Conservation (phyloP, 1,140 invertebrate species). For the Panagrolaimus sp. region DNA sequence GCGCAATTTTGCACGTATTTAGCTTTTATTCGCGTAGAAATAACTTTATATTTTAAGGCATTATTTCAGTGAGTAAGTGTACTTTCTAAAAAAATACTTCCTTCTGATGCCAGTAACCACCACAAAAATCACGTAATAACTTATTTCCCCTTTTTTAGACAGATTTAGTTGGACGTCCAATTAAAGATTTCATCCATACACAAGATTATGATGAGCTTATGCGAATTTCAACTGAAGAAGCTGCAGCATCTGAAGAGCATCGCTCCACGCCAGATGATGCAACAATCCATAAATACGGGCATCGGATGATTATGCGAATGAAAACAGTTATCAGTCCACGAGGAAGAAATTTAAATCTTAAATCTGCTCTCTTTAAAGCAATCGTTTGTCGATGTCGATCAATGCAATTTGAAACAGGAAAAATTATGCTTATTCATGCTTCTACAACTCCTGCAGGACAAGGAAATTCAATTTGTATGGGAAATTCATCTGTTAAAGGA, state of each 20-base stretch:
- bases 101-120: too few relatives aligned
- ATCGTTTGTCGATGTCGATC: slow-evolving; percentile 37
- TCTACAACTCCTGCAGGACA: slow-evolving; percentile 35
- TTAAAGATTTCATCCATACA: slow-evolving; percentile 42
- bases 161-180: slow-evolving; percentile 40
- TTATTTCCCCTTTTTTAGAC: slow-evolving; percentile 46
- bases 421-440: slow-evolving; percentile 28
- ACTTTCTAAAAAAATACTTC: too few relatives aligned
- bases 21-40: too few relatives aligned
- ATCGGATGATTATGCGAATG: slow-evolving; percentile 41
- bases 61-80: too few relatives aligned
- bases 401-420: slow-evolving; percentile 24
- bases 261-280: background rate
- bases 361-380: slow-evolving; percentile 41
- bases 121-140: too few relatives aligned
- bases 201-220: slow-evolving; percentile 45
- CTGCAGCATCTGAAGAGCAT: slow-evolving; percentile 14
- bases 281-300: slow-evolving; percentile 11
- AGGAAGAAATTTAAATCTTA: slow-evolving; percentile 23
- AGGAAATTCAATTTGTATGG: slow-evolving; percentile 22
- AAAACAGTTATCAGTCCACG: slow-evolving; percentile 49
- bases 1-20: too few relatives aligned
- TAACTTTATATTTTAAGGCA: too few relatives aligned
- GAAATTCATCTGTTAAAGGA: slow-evolving; percentile 24
- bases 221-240: slow-evolving; percentile 20